phyloP scores from a whole-genome alignment of 2,888 invertebrate species.

The Apeira syringaria region DNA sequence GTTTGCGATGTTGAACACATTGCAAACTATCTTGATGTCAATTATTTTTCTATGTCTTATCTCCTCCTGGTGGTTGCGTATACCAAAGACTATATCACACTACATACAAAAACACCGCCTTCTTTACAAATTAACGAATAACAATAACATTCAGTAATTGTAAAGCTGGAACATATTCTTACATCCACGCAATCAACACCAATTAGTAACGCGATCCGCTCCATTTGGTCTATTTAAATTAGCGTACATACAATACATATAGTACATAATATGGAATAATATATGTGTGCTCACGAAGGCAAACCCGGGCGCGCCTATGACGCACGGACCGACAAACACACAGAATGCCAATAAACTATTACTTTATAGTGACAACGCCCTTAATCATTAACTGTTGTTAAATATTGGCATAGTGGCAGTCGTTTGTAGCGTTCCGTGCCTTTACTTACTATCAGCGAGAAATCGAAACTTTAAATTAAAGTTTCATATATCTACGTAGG shows the following conservation, averaged over 20 bases:
- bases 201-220: slow-evolving; percentile 41
- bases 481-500: too few species aligned
- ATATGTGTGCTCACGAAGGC: slow-evolving; percentile 28
- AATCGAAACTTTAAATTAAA: too few species aligned
- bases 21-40: too few species aligned
- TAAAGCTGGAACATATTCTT: too few species aligned
- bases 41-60: too few species aligned
- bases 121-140: too few species aligned
- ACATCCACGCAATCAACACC: slow-evolving; percentile 33
- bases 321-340: slow-evolving; percentile 69
- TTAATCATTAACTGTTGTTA: slow-evolving; percentile 54
- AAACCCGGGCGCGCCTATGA: slow-evolving; percentile 65
- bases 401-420: slow-evolving; percentile 44
- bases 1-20: too few species aligned
- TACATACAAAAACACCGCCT: too few species aligned
- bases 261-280: slow-evolving; percentile 13
- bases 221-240: slow-evolving; percentile 45
- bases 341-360: slow-evolving; percentile 65
- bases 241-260: slow-evolving; percentile 34
- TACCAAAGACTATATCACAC: too few species aligned
- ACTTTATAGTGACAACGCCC: slow-evolving; percentile 74
- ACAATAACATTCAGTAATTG: too few species aligned
- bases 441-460: too few species aligned
- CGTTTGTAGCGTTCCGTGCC: background rate
- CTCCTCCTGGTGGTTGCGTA: too few species aligned